phyloP scores from a whole-genome alignment of 2,113 vertebrate genomes.

The Pongo pygmaeus region DNA sequence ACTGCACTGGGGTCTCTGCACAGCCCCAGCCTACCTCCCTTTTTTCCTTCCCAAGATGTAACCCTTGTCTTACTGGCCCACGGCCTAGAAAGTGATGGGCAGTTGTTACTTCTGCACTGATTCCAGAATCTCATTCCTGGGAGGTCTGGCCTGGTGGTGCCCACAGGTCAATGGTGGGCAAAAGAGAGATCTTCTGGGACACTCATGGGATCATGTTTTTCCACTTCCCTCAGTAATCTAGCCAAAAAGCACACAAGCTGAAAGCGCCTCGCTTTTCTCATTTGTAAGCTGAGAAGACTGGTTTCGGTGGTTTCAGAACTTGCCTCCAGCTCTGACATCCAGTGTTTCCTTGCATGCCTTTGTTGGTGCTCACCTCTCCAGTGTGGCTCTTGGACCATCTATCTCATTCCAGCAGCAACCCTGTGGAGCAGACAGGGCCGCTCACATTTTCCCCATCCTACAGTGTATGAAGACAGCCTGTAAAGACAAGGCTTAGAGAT shows the following conservation, averaged over 20 bases:
- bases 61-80: not conserved
- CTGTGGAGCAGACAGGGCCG: not conserved
- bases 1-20: not conserved
- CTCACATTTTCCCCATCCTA: not conserved
- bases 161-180: slow-evolving; percentile 47
- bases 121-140: slow-evolving; percentile 58
- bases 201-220: slow-evolving; percentile 40
- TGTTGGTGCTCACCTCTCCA: not conserved
- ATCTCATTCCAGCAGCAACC: not conserved
- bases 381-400: slow-evolving; percentile 43
- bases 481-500: not conserved
- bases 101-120: slow-evolving; percentile 32
- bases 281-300: slow-evolving; percentile 60
- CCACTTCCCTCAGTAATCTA: not conserved
- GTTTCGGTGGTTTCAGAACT: slow-evolving; percentile 45
- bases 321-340: not conserved
- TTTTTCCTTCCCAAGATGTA: not conserved
- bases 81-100: not conserved
- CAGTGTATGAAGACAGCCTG: not conserved
- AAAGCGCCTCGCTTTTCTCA: not conserved
- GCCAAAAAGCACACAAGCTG: slow-evolving; percentile 37
- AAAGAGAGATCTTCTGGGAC: slow-evolving; percentile 57
- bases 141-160: slow-evolving; percentile 59
- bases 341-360: not conserved
- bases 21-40: not conserved